Evolutionary conservation across 2,113 vertebrate genomes (phyloP).

Genomic region (Glareola pratincola): DNA sequence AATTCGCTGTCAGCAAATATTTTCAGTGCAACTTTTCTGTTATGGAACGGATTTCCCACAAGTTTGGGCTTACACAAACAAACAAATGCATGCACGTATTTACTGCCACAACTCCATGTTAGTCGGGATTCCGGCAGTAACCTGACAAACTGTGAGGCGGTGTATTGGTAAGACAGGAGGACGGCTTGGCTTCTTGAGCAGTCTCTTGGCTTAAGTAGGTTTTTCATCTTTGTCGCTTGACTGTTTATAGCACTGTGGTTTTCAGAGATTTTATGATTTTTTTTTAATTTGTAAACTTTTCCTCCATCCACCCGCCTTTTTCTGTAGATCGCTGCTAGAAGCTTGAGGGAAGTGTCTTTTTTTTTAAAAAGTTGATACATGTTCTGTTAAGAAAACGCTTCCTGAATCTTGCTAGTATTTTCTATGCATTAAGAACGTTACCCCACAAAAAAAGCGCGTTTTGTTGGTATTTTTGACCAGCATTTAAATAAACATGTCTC

Average conservation of each 20-base stretch:
- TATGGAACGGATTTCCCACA: neutral
- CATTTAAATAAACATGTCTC: neutral
- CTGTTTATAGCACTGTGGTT: neutral
- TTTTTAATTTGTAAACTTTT: neutral
- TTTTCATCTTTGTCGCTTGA: neutral
- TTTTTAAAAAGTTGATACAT: neutral
- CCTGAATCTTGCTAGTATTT: neutral
- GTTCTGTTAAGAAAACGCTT: neutral
- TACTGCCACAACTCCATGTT: neutral
- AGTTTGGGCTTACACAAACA: neutral
- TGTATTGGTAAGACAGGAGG: neutral
- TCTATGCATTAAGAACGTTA: neutral
- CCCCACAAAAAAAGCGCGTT: neutral
- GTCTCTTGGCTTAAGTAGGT: neutral
- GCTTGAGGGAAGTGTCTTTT: neutral
- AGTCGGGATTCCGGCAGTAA: neutral
- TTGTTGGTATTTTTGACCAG: neutral
- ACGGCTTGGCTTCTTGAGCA: neutral
- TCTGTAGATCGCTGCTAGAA: neutral
- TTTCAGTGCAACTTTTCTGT: neutral
- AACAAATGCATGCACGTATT: neutral
- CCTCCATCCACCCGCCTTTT: fast-evolving
- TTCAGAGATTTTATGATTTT: neutral
- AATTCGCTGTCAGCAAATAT: neutral
- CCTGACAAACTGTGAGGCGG: neutral